These are phyloP conservation scores for Lepidotrigona ventralis DNA, from an alignment of 1,140 invertebrate genomes.

Conservation along the genomic window DNA sequence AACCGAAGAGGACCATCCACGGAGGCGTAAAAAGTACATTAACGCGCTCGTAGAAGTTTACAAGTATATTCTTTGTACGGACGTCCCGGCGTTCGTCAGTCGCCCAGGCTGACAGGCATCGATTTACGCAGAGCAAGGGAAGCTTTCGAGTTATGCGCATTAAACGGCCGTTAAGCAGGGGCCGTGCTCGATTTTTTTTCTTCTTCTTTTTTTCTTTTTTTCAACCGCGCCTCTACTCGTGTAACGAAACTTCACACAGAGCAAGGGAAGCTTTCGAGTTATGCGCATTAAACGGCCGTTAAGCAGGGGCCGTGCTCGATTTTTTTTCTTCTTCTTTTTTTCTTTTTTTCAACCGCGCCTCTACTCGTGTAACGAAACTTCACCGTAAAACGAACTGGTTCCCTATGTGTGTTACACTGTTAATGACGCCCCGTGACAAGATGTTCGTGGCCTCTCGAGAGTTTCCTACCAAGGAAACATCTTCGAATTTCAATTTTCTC, in stretches of 20 bases:
- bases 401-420: slow-evolving; percentile 40
- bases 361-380: slow-evolving; percentile 52
- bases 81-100: slow-evolving; percentile 45
- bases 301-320: slow-evolving; percentile 48
- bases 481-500: too few relatives aligned
- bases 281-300: slow-evolving; percentile 59
- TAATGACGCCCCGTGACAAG: slow-evolving; percentile 52
- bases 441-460: slow-evolving; percentile 48
- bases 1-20: slow-evolving; percentile 53
- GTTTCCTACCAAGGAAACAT: slow-evolving; percentile 33
- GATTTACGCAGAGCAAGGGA: slow-evolving; percentile 55
- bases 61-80: slow-evolving; percentile 62
- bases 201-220: too few relatives aligned
- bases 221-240: too few relatives aligned
- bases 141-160: slow-evolving; percentile 50
- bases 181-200: slow-evolving; percentile 55
- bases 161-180: slow-evolving; percentile 57
- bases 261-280: slow-evolving; percentile 42
- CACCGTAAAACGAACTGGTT: slow-evolving; percentile 56
- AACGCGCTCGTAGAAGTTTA: slow-evolving; percentile 64
- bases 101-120: slow-evolving; percentile 53
- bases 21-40: slow-evolving; percentile 63
- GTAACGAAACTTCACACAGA: slow-evolving; percentile 54
- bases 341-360: slow-evolving; percentile 15
- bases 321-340: slow-evolving; percentile 16